These are phyloP conservation scores for Rynchops niger DNA, from an alignment of 2,113 vertebrate genomes.

Conservation along the genomic window DNA sequence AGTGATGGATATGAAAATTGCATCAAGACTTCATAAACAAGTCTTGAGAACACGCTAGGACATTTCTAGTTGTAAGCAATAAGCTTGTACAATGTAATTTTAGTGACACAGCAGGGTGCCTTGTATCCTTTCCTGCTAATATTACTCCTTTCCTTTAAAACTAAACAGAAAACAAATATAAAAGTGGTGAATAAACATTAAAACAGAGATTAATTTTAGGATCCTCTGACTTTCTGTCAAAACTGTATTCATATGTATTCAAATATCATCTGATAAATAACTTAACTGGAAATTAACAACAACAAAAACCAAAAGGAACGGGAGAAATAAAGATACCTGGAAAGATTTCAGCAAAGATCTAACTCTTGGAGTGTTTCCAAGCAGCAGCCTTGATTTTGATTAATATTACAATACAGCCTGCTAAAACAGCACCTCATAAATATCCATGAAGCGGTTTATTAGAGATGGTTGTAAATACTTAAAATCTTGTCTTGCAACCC, in stretches of 20 bases:
- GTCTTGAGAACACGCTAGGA: neutral
- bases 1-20: neutral
- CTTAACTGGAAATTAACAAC: constrained; percentile 66
- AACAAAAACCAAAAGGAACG: constrained; percentile 39
- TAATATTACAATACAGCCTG: constrained; percentile 77
- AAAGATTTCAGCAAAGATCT: constrained; percentile 70
- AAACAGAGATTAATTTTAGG: constrained; percentile 61
- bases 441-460: constrained; percentile 81
- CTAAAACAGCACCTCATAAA: constrained; percentile 80
- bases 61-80: neutral
- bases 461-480: constrained; percentile 79
- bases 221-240: constrained; percentile 71
- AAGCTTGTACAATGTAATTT: neutral
- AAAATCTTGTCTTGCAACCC: constrained; percentile 74
- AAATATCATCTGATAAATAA: constrained; percentile 71
- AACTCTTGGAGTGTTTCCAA: constrained; percentile 69
- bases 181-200: constrained; percentile 69
- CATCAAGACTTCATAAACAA: neutral
- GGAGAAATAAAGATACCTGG: constrained; percentile 65
- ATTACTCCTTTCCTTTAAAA: constrained; percentile 35
- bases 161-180: constrained; percentile 58
- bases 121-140: neutral
- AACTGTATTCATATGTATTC: constrained; percentile 58
- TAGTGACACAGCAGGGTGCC: neutral
- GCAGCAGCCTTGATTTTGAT: constrained; percentile 74